These are phyloP conservation scores for Eupithecia inturbata DNA, from an alignment of 2,888 invertebrate species.

Conservation along the genomic window DNA sequence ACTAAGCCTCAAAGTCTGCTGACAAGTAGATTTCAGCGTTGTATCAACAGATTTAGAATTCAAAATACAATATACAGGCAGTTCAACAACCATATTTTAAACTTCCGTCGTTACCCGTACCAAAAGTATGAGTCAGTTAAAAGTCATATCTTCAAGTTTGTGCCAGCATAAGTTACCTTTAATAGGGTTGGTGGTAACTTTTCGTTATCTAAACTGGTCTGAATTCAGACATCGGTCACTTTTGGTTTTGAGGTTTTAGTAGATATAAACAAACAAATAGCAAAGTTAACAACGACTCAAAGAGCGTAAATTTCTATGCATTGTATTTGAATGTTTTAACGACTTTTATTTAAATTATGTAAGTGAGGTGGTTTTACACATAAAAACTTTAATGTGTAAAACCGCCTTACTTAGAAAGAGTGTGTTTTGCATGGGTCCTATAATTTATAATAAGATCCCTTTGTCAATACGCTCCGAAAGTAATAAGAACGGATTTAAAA, in stretches of 20 bases:
- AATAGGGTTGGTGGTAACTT: conserved; percentile 37
- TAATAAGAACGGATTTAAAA: too few species aligned
- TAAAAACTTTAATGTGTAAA: too few species aligned
- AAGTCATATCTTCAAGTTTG: conserved; percentile 44
- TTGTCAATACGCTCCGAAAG: too few species aligned
- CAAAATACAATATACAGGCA: conserved; percentile 10
- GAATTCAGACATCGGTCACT: neutral
- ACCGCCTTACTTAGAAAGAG: too few species aligned
- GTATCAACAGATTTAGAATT: neutral
- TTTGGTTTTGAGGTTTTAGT: neutral
- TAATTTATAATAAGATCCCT: too few species aligned
- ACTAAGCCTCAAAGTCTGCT: neutral
- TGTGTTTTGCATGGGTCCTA: too few species aligned
- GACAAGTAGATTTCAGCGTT: neutral
- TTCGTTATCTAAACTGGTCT: neutral
- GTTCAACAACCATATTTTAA: conserved; percentile 43
- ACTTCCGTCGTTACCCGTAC: conserved; percentile 36
- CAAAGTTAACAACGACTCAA: neutral
- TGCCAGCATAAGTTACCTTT: conserved; percentile 43
- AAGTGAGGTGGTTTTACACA: too few species aligned
- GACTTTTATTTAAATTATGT: too few species aligned
- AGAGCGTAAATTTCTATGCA: neutral
- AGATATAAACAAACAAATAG: neutral
- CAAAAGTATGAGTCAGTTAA: conserved; percentile 41
- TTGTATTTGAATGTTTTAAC: neutral